Evolutionary conservation across 1,140 invertebrate species (phyloP).

Genomic region (Aphaenogaster rudis): DNA sequence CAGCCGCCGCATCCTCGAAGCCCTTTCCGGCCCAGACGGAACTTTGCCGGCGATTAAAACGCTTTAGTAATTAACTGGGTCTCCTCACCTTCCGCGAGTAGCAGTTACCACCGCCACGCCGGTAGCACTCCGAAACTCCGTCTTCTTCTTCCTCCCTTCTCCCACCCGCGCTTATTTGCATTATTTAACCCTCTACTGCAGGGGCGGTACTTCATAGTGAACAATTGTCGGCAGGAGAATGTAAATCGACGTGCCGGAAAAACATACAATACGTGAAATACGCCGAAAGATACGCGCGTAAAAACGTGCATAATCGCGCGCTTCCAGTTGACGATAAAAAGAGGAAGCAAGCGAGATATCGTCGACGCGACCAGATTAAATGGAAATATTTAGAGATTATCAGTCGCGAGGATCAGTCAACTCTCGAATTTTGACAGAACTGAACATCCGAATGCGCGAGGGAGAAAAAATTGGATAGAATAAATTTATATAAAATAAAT

Average conservation of each 20-base stretch:
- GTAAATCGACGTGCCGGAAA: not conserved
- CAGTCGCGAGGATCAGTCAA: not conserved
- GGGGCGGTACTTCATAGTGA: not conserved
- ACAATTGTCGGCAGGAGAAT: constrained; percentile 6
- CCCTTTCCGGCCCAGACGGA: constrained; percentile 74
- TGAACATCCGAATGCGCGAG: not conserved
- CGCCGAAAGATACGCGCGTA: not conserved
- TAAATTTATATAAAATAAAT: constrained; percentile 5
- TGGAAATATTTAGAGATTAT: constrained; percentile 30
- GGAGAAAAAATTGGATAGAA: not conserved
- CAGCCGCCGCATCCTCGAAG: constrained; percentile 73
- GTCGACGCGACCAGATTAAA: constrained; percentile 26
- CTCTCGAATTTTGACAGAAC: not conserved
- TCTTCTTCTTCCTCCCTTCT: constrained; percentile 36
- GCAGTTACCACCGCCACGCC: constrained; percentile 69
- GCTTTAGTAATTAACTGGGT: constrained; percentile 80
- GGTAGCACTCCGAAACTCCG: constrained; percentile 30
- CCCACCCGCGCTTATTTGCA: constrained; percentile 7
- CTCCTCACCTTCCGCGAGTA: constrained; percentile 78
- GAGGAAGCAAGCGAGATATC: not conserved
- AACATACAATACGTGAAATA: not conserved
- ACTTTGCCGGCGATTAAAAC: constrained; percentile 87
- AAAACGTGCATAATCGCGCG: not conserved
- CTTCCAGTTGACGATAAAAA: not conserved
- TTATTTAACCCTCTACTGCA: constrained; percentile 38